A percentile compares a stretch with the other conserved stretches of the same genome.
These are phyloP conservation scores for Sylvia borin DNA, from an alignment of 2,797 vertebrate species.

Conservation along the genomic window DNA sequence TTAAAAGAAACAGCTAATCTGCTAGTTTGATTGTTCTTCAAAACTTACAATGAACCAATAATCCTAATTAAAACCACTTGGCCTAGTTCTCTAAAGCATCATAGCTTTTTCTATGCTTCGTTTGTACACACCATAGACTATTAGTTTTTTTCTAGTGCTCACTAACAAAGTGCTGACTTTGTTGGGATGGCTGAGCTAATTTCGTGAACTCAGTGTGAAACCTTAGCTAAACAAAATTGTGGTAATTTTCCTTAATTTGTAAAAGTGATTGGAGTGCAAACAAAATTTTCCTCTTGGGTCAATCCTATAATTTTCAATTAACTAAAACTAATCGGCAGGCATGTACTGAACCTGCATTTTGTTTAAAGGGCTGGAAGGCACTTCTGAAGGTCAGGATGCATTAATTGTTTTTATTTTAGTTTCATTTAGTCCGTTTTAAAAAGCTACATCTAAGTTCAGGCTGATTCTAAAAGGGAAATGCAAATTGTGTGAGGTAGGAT, in stretches of 20 bases:
- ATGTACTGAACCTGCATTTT: slow-evolving; percentile 79
- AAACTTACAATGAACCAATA: slow-evolving; percentile 84
- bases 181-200: slow-evolving; percentile 85
- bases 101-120: slow-evolving; percentile 81
- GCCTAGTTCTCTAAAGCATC: slow-evolving; percentile 81
- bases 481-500: slow-evolving; percentile 31
- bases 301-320: slow-evolving; percentile 88
- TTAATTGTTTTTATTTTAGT: slow-evolving; percentile 71
- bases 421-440: slow-evolving; percentile 52
- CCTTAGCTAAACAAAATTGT: slow-evolving; percentile 85
- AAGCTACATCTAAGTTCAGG: slow-evolving; percentile 44
- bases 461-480: slow-evolving; percentile 29
- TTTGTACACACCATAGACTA: slow-evolving; percentile 82
- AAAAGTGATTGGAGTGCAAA: slow-evolving; percentile 85
- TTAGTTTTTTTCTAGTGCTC: slow-evolving; percentile 76
- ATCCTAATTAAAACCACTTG: slow-evolving; percentile 86
- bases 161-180: slow-evolving; percentile 82
- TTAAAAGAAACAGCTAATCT: slow-evolving; percentile 84
- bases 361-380: slow-evolving; percentile 81
- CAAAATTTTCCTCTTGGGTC: slow-evolving; percentile 86
- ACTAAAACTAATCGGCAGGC: slow-evolving; percentile 84
- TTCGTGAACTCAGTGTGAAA: slow-evolving; percentile 85
- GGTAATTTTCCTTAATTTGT: slow-evolving; percentile 86
- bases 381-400: slow-evolving; percentile 75
- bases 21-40: slow-evolving; percentile 84